Evolutionary conservation across 2,797 vertebrate species (phyloP).

Genomic region (Podarcis siculus): DNA sequence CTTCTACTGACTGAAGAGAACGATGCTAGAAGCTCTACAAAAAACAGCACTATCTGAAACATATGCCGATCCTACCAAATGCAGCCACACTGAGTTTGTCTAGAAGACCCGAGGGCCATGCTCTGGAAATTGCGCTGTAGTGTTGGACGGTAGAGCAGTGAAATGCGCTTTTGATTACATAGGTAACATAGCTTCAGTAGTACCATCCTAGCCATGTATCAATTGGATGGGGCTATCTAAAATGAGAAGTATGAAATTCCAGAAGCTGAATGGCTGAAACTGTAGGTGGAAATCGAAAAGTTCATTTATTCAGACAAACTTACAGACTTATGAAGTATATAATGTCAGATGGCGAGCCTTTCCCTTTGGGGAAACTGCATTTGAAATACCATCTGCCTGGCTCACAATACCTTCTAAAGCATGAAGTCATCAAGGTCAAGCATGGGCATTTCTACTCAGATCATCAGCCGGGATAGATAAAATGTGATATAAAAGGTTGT

Average conservation of each 20-base stretch:
- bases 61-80: neutral
- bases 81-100: neutral
- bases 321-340: neutral
- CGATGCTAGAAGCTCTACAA: neutral
- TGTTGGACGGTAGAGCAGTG: neutral
- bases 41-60: neutral
- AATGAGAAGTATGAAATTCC: neutral
- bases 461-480: constrained; percentile 6
- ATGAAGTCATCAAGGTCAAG: constrained; percentile 9
- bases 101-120: neutral
- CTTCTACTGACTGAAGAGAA: neutral
- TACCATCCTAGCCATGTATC: no score
- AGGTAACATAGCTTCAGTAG: neutral
- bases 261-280: neutral
- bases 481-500: constrained; percentile 12
- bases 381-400: constrained; percentile 27
- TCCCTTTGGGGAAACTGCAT: constrained; percentile 8
- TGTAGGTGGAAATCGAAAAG: neutral
- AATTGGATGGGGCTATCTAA: neutral
- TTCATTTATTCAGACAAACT: constrained; percentile 2
- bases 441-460: constrained; percentile 17
- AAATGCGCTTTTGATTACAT: neutral
- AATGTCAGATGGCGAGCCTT: constrained; percentile 17
- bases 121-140: neutral
- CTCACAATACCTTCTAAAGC: neutral